These are phyloP conservation scores for Empis stercorea DNA, from an alignment of 2,888 invertebrate genomes.

Conservation along the genomic window DNA sequence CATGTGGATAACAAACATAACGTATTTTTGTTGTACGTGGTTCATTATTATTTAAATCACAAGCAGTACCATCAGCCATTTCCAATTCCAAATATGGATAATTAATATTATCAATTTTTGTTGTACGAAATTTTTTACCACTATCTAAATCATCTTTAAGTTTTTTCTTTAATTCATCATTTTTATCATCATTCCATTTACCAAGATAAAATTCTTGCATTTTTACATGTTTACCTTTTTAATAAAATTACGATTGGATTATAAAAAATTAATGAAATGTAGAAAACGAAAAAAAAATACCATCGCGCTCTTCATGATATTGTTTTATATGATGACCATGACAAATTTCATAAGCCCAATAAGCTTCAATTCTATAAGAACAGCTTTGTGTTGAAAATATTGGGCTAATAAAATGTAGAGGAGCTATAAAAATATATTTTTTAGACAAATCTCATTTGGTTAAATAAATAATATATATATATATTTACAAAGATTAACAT, in stretches of 20 bases:
- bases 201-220: constrained; percentile 79
- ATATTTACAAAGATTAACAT: constrained; percentile 25
- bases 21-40: constrained; percentile 68
- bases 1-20: constrained; percentile 80
- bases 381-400: constrained; percentile 68
- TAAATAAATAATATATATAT: no score
- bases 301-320: constrained; percentile 91
- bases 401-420: constrained; percentile 62
- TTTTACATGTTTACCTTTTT: constrained; percentile 56
- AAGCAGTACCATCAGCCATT: constrained; percentile 80
- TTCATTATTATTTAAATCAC: constrained; percentile 79
- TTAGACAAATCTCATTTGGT: background rate
- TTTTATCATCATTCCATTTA: constrained; percentile 54
- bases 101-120: constrained; percentile 76
- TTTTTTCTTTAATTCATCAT: constrained; percentile 42
- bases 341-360: constrained; percentile 95
- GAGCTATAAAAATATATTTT: constrained; percentile 34
- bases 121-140: constrained; percentile 45
- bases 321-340: constrained; percentile 85
- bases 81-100: constrained; percentile 79
- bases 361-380: constrained; percentile 75
- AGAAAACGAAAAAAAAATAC: constrained; percentile 22
- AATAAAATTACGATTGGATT: background rate
- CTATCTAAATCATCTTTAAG: constrained; percentile 39
- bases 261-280: background rate